phyloP scores from a whole-genome alignment of 2,888 invertebrate species.

The Mystacides longicornis region DNA sequence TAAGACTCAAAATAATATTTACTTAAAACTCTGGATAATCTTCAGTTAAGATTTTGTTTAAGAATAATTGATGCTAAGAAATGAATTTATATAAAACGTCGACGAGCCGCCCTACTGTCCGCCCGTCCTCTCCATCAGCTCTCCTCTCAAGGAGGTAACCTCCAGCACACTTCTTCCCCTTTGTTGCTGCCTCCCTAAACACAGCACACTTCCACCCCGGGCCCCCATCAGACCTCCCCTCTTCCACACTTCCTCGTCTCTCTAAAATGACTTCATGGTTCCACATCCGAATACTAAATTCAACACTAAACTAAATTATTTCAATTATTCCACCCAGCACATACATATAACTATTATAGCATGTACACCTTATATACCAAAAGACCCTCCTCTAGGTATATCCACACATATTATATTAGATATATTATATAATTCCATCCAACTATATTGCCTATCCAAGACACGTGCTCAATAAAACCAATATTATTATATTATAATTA shows the following conservation, averaged over 20 bases:
- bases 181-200: neutral
- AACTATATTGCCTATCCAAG: too few relatives aligned
- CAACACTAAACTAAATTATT: conserved; percentile 17
- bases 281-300: conserved; percentile 21
- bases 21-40: too few relatives aligned
- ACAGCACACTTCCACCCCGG: neutral
- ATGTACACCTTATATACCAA: neutral
- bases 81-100: too few relatives aligned
- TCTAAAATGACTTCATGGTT: conserved; percentile 25
- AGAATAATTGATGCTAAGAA: too few relatives aligned
- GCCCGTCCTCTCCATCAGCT: conserved; percentile 1
- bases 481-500: too few relatives aligned
- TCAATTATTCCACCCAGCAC: conserved; percentile 12
- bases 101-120: conserved; percentile 12
- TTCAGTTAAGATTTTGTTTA: too few relatives aligned
- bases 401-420: neutral
- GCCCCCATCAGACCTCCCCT: neutral
- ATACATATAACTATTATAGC: neutral
- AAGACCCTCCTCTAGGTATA: neutral
- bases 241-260: conserved; percentile 16
- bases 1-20: too few relatives aligned
- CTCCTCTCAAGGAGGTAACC: conserved; percentile 2
- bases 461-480: too few relatives aligned
- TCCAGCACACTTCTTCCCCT: neutral
- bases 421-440: too few relatives aligned